Percentiles rank a stretch among this genome's conserved stretches.
Conservation (phyloP, 1,140 invertebrate genomes). For the Aphelenchoides besseyi region DNA sequence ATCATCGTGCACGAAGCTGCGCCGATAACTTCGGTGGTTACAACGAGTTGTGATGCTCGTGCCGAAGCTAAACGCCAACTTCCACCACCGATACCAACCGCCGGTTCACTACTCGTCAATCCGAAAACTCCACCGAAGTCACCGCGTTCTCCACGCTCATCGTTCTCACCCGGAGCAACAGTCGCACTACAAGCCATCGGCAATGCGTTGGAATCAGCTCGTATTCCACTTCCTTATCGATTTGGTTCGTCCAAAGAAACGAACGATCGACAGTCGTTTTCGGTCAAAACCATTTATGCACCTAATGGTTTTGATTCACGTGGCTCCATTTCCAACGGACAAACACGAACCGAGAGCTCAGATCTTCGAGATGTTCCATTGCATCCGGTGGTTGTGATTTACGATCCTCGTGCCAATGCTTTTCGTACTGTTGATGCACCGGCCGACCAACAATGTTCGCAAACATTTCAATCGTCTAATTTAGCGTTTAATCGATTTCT, state of each 20-base stretch:
- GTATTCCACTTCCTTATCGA: background rate
- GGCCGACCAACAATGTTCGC: background rate
- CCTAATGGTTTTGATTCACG: too few relatives aligned
- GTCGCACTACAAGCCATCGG: background rate
- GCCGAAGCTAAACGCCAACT: background rate
- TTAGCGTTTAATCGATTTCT: slow-evolving; percentile 10
- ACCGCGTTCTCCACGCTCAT: background rate
- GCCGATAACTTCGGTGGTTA: background rate
- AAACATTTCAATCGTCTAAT: background rate
- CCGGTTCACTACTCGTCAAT: background rate
- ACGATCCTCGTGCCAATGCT: slow-evolving; percentile 21
- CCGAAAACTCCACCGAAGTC: slow-evolving; percentile 10
- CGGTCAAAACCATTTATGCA: background rate
- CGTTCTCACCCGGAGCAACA: background rate
- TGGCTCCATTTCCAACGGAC: background rate
- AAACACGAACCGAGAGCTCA: background rate
- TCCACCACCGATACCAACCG: background rate
- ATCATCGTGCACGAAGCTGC: background rate
- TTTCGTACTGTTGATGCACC: slow-evolving; percentile 24
- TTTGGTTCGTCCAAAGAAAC: background rate
- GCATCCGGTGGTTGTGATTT: slow-evolving; percentile 35
- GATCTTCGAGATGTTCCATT: slow-evolving; percentile 30
- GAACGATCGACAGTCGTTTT: background rate
- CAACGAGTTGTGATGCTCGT: background rate
- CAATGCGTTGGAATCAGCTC: background rate